Conservation (phyloP, 2,888 invertebrate genomes). For the Chrysolina oricalcia region DNA sequence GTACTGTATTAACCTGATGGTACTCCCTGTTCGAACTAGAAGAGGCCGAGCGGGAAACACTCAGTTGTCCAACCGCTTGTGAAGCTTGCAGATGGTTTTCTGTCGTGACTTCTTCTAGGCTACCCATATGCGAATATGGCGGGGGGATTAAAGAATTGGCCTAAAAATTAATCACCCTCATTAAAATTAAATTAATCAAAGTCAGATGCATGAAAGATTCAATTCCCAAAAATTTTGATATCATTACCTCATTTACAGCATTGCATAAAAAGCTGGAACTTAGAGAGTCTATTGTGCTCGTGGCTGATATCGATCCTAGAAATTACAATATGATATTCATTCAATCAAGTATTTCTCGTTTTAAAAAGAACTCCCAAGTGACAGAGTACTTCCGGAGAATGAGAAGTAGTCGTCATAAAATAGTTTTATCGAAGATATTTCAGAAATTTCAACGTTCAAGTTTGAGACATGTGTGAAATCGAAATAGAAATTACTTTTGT, state of each 20-base stretch:
- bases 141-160: conserved; percentile 89
- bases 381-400: too few species aligned
- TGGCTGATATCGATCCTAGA: conserved; percentile 85
- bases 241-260: conserved; percentile 83
- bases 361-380: too few species aligned
- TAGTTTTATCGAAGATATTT: too few species aligned
- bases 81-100: conserved; percentile 57
- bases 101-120: conserved; percentile 78
- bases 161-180: conserved; percentile 66
- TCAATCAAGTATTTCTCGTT: too few species aligned
- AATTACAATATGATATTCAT: too few species aligned
- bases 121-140: conserved; percentile 85
- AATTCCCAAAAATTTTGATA: too few species aligned
- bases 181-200: neutral
- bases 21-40: conserved; percentile 57
- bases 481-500: too few species aligned
- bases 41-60: conserved; percentile 63
- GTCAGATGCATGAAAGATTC: too few species aligned
- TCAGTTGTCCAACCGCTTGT: conserved; percentile 53
- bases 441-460: too few species aligned
- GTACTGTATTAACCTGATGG: conserved; percentile 47
- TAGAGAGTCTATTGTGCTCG: conserved; percentile 89
- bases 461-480: too few species aligned
- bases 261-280: conserved; percentile 91
- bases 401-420: too few species aligned